Conservation (phyloP, 2,113 vertebrate genomes). For the Vidua macroura region DNA sequence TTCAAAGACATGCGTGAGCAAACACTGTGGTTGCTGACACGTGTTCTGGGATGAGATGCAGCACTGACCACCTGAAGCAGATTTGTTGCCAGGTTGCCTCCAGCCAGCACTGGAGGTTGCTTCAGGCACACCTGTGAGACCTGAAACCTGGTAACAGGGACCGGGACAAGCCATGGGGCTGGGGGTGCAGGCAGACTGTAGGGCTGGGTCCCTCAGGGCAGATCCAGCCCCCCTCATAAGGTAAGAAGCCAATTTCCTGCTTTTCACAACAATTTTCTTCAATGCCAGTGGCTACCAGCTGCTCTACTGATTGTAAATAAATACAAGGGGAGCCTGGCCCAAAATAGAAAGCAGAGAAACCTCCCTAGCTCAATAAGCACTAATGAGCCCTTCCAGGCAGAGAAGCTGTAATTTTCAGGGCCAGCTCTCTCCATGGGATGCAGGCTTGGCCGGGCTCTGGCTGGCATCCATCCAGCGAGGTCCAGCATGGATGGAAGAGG, state of each 20-base stretch:
- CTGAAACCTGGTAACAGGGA: background rate
- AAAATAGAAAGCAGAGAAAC: constrained; percentile 36
- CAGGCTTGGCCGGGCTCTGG: background rate
- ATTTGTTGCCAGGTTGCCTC: accelerated
- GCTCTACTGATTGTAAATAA: constrained; percentile 35
- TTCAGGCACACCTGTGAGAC: background rate
- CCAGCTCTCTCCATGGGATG: background rate
- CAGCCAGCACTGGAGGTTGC: accelerated
- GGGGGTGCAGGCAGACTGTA: background rate
- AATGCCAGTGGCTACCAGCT: background rate
- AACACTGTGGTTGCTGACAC: background rate
- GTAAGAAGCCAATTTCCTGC: constrained; percentile 19
- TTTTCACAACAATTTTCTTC: constrained; percentile 33
- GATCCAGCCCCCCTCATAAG: background rate
- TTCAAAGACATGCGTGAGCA: accelerated
- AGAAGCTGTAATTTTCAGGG: constrained; percentile 7
- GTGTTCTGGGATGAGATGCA: accelerated
- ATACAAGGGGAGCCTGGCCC: constrained; percentile 13
- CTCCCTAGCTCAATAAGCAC: constrained; percentile 16
- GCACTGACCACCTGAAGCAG: background rate
- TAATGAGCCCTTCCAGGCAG: constrained; percentile 28
- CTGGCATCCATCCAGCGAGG: accelerated
- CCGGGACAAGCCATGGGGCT: background rate
- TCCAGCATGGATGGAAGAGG: background rate
- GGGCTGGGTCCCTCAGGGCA: background rate